Percentiles rank a stretch among this genome's conserved stretches.
Evolutionary conservation across 2,113 vertebrate species (phyloP).

Genomic region (Grus americana): DNA sequence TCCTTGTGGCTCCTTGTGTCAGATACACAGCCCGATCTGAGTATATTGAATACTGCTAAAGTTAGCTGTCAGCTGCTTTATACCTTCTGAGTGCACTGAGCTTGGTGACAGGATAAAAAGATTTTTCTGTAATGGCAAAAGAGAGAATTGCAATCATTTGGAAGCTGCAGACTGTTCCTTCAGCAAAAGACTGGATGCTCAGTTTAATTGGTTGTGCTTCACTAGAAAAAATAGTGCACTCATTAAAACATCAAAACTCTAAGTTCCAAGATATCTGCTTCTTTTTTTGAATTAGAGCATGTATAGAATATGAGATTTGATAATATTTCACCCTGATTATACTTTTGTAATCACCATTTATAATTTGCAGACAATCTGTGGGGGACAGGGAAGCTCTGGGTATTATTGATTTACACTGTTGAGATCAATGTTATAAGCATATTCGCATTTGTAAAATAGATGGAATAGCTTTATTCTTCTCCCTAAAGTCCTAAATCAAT

Average conservation of each 20-base stretch:
- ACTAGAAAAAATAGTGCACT: slow-evolving; percentile 71
- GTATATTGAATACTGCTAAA: neutral
- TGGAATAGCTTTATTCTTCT: slow-evolving; percentile 23
- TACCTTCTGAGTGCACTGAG: slow-evolving; percentile 14
- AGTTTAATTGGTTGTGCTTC: slow-evolving; percentile 76
- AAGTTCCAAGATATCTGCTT: slow-evolving; percentile 64
- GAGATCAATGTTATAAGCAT: slow-evolving; percentile 58
- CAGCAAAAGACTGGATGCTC: slow-evolving; percentile 64
- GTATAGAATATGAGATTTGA: slow-evolving; percentile 12
- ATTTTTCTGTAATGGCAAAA: slow-evolving; percentile 45
- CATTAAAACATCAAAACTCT: slow-evolving; percentile 75
- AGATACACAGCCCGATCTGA: neutral
- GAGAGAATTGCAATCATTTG: slow-evolving; percentile 57
- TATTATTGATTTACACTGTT: slow-evolving; percentile 52
- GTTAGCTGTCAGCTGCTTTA: slow-evolving; percentile 22
- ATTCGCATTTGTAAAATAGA: slow-evolving; percentile 59
- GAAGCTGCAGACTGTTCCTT: slow-evolving; percentile 64
- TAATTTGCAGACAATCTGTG: slow-evolving; percentile 21
- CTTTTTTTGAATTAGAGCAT: slow-evolving; percentile 67
- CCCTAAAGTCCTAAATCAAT: slow-evolving; percentile 49
- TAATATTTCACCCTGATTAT: slow-evolving; percentile 61
- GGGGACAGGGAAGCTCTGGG: slow-evolving; percentile 37
- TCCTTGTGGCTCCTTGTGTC: neutral
- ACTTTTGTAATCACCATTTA: slow-evolving; percentile 47
- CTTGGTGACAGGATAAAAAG: slow-evolving; percentile 66